A percentile compares a stretch with the other conserved stretches of the same genome.
phyloP scores from a whole-genome alignment of 30 jellyfish, hydroid and myxozoan species.

The Aurelia aurita region DNA sequence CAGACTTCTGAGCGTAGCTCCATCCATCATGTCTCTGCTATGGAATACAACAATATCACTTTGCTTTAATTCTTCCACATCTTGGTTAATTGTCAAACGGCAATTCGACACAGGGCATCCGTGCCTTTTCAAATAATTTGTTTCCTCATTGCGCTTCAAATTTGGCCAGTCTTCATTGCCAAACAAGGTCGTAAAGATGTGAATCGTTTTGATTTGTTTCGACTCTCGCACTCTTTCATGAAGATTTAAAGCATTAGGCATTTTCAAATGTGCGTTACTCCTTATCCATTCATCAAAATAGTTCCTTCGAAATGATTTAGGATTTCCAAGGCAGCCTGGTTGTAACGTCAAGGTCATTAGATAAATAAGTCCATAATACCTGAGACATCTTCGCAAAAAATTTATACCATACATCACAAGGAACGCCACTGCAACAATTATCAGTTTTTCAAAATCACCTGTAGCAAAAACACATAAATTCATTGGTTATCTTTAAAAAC shows the following conservation, averaged over 20 bases:
- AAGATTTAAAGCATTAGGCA: background rate
- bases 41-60: conserved; percentile 71
- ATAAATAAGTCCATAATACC: no score
- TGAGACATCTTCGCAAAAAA: no score
- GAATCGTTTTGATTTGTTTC: conserved; percentile 15
- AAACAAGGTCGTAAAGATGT: conserved; percentile 52
- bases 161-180: conserved; percentile 56
- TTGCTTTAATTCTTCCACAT: background rate
- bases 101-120: conserved; percentile 75
- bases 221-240: background rate
- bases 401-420: no score
- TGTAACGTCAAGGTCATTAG: no score
- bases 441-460: no score
- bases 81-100: conserved; percentile 25
- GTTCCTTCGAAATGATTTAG: background rate
- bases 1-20: conserved; percentile 2
- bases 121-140: conserved; percentile 20
- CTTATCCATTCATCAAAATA: conserved; percentile 1
- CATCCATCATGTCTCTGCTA: conserved; percentile 63
- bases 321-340: no score
- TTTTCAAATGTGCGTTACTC: background rate
- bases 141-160: conserved; percentile 9
- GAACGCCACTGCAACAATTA: no score
- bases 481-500: no score
- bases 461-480: no score